Base-by-base conservation (phyloP, 2,797 vertebrate species). In the Carcharodon carcharias region DNA sequence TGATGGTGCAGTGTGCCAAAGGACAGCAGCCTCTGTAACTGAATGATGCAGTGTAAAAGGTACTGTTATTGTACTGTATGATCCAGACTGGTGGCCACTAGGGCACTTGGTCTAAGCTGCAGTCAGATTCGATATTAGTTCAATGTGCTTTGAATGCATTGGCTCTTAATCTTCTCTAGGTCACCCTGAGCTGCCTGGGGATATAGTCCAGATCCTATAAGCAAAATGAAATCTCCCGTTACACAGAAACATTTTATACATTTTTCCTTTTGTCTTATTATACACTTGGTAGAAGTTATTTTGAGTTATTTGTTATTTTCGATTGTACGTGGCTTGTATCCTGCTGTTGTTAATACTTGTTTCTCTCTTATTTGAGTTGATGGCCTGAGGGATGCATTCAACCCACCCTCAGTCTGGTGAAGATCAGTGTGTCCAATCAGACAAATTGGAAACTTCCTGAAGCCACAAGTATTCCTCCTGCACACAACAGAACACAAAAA, bases 391-490 rank as follows among this genome's bases (percentile, higher is more conserved):
- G 69, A 95, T 56, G 28, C 28, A 35, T 54, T 54, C 23, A 31
- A 16, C 54, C 8, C 67, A 45, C 40, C 65, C 58, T 21, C 92
- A 9, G 31, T 50, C 61, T 35, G 35, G 63, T 95, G 14, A 35
- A 35, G 3, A 18, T 95, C 94, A 95, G 7, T 54, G 67, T 7
- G 67, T 71, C 94, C 97, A 97, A 54, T 97, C 97, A 1, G 97
- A 96, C 82, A 97, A 96, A 54, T 97, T 97, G 96, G 96, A 95
- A 56, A 97, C 96, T 92, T 97, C 97, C 96, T 96, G 97, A 89
- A 96, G 97, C 97, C 97, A 97, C 65, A 97, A 96, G 50, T 73
- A 54, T 35, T 95, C 95, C 73, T 97, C 97, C 97, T 97, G 96
- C 6, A 14, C 12, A 35, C 40, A 87, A n/a, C 3, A 87, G 77